These are phyloP conservation scores for Pholis gunnellus DNA, from an alignment of 2,113 vertebrate genomes.

Conservation along the genomic window DNA sequence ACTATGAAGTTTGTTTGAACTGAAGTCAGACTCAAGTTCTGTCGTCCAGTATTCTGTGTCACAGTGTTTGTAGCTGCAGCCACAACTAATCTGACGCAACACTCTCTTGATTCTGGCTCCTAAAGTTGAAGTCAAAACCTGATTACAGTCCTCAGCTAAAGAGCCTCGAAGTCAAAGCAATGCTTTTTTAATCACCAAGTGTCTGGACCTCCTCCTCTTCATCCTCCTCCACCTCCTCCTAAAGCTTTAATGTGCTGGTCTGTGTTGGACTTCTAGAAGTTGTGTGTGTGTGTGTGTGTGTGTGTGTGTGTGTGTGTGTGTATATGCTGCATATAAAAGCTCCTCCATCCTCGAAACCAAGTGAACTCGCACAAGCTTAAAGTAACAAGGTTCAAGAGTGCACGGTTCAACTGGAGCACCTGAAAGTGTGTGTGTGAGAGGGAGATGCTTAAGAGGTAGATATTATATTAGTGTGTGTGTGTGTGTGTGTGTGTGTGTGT, in stretches of 20 bases:
- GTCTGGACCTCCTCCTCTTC: conserved; percentile 11
- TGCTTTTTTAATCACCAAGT: conserved; percentile 32
- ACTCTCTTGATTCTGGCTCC: not conserved
- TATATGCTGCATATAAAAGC: conserved; percentile 56
- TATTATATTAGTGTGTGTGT: conserved; percentile 41
- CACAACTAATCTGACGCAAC: not conserved
- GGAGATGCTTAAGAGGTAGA: conserved; percentile 60
- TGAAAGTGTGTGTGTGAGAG: conserved; percentile 59
- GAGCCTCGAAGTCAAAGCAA: conserved; percentile 24
- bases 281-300: conserved; percentile 34
- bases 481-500: conserved; percentile 29
- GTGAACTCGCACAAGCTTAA: conserved; percentile 66
- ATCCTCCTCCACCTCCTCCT: conserved; percentile 30
- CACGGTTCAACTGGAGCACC: conserved; percentile 53
- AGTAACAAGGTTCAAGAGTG: conserved; percentile 71
- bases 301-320: conserved; percentile 38
- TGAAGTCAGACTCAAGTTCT: not conserved
- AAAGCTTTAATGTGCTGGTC: conserved; percentile 39
- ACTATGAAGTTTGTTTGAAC: conserved; percentile 4
- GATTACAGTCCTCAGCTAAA: conserved; percentile 11
- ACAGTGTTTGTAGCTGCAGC: not conserved
- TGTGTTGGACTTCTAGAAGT: conserved; percentile 51
- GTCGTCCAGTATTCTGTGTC: not conserved
- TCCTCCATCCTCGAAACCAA: conserved; percentile 56
- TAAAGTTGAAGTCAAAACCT: conserved; percentile 4